Base-by-base conservation (phyloP, 2,797 vertebrate genomes). In the Pitangus sulphuratus region DNA sequence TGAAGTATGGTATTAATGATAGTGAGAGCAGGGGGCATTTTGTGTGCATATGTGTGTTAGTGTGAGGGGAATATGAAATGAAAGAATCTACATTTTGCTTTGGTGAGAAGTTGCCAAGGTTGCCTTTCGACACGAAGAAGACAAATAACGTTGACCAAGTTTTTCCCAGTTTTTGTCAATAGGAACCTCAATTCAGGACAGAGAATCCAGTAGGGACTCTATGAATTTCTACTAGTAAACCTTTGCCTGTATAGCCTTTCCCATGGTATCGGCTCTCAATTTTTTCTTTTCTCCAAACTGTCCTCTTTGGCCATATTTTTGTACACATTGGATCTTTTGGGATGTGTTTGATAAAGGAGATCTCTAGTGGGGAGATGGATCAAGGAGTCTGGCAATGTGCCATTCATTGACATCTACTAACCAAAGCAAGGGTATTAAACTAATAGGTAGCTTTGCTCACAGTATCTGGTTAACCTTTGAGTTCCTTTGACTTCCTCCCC, bases 261-360 rank as follows among this genome's bases (percentile, higher is more conserved):
- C 40, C 5, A 10, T 2, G 2, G 3, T 44, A 21, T 31, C 50
- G 48, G 7, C 39, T 84, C 28, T 54, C 5, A 40, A 24, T 40
- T 42, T 65, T 35, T 19, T 5, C 9, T 50, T 85, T 44, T 17
- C 51, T 37, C 15, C 26, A 54, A 35, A 45, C 13, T 33, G 24
- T 53, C 33, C 30, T 84, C 28, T 76, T 60, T 62, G n/a, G 17
- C 20, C 5, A 0, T 33, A 19, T 51, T 74, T 37, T 31, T 18
- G 13, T 42, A 20, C 3, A 4, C 11, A 4, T 7, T 20, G 35
- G 22, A 33, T 45, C 31, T 90, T 85, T 69, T 39, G 42, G 8
- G 5, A 12, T 0, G 0, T 71, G n/a, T 42, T 82, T 71, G 35
- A 58, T 6, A 33, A 33, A 47, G 35, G 58, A 56, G 14, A n/a